Conservation (phyloP, 92 coral and sea anemone species). For the Porites rus region DNA sequence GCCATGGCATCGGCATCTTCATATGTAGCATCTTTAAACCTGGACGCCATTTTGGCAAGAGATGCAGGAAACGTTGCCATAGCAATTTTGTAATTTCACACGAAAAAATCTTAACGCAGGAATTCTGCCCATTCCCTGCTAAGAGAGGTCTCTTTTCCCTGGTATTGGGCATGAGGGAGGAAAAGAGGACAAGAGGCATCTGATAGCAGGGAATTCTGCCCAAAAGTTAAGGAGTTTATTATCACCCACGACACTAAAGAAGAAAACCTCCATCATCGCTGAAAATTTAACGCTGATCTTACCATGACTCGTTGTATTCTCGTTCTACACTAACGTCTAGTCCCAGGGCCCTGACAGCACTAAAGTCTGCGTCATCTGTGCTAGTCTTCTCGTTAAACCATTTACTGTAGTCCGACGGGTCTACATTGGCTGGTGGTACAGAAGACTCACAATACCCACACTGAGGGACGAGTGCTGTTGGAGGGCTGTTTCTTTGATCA, state of each 20-base stretch:
- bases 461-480: conserved; percentile 77
- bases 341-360: conserved; percentile 75
- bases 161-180: too few relatives aligned
- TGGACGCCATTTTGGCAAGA: too few relatives aligned
- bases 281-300: background rate
- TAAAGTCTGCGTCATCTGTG: conserved; percentile 55
- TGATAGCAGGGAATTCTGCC: background rate
- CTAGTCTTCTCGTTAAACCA: conserved; percentile 94
- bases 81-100: too few relatives aligned
- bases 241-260: background rate
- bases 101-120: too few relatives aligned
- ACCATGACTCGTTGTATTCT: conserved; percentile 89
- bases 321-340: conserved; percentile 79
- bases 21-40: too few relatives aligned
- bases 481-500: conserved; percentile 73
- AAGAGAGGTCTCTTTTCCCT: too few relatives aligned
- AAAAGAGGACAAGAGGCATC: background rate
- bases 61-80: too few relatives aligned
- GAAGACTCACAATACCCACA: conserved; percentile 83
- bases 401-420: conserved; percentile 85
- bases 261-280: too few relatives aligned
- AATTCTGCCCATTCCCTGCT: too few relatives aligned
- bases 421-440: conserved; percentile 93
- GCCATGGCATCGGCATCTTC: too few relatives aligned
- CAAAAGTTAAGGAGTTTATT: background rate